Base-by-base conservation (phyloP, 2,797 vertebrate genomes). In the Distichodus sexfasciatus region DNA sequence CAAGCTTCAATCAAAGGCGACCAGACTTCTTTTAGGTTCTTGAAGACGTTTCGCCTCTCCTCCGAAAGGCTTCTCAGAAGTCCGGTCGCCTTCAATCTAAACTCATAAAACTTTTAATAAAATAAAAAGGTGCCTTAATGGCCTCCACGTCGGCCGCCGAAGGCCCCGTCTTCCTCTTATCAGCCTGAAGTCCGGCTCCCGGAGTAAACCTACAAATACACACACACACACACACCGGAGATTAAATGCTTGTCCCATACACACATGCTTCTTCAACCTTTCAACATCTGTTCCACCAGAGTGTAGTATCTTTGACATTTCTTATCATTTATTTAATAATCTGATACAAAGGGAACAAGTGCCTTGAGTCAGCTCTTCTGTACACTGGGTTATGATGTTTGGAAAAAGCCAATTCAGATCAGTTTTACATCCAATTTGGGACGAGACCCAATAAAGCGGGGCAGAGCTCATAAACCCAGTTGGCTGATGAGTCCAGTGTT, bases 241-340 rank as follows among this genome's bases (percentile, higher is more conserved):
- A 17, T 80, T 57, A 84, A 17, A 57, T 1, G 0, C 29, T n/a
- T 9, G 0, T 12, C 19, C 11, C 2, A 29, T 17, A 0, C 2
- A 0, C 1, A 43, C 0, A 0, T 74, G 91, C 93, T 91, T 86
- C 94, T 93, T 90, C 66, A 82, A 80, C 86, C 91, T 90, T 88
- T 89, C 83, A 93, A 89, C 81, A 75, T 76, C 69, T 58, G 75
- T 81, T 85, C 70, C 21, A 90, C 90, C 89, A 90, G 85, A 93
- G 92, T 94, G 94, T 93, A 96, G 94, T 92, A 92, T 92, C 91
- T 93, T 90, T n/a, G n/a, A 87, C 91, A 94, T 90, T 94, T 96
- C 95, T 95, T 92, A 93, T 96, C 94, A 94, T 92, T 24, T 90
- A 92, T 94, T 54, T 92, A 93, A 94, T 92, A 93, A 88, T 91